A percentile compares a stretch with the other conserved stretches of the same genome.
These are phyloP conservation scores for Poeciliopsis occidentalis DNA, from an alignment of 2,113 vertebrate species.

Conservation along the genomic window DNA sequence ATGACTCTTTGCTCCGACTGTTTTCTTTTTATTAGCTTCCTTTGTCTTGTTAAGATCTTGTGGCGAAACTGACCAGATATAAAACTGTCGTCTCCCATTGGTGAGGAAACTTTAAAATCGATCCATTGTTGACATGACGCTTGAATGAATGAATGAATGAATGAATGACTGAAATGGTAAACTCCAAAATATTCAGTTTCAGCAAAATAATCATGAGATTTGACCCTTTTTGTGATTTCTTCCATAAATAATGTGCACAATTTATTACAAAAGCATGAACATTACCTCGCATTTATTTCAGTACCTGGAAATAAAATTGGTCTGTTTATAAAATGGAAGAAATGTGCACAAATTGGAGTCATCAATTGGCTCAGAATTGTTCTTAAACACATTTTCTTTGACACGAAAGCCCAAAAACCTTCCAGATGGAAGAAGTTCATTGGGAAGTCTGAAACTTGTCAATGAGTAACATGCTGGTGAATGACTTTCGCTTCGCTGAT, in stretches of 20 bases:
- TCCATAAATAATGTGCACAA: background rate
- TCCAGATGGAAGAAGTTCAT: background rate
- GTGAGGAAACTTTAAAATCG: too few species aligned
- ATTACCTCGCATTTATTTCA: background rate
- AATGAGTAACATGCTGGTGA: background rate
- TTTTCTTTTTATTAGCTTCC: too few species aligned
- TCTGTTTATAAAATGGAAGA: background rate
- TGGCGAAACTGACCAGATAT: too few species aligned
- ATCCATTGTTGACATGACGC: too few species aligned
- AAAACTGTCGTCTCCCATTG: too few species aligned
- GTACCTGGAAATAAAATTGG: background rate
- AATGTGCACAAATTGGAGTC: background rate
- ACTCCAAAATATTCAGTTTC: too few species aligned
- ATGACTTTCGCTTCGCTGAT: background rate
- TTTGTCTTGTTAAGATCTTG: too few species aligned
- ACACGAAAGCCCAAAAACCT: background rate
- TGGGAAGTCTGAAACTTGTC: background rate
- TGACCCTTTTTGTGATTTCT: background rate
- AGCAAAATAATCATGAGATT: background rate
- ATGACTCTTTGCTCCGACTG: too few species aligned
- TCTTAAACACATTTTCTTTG: too few species aligned
- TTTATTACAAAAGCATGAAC: background rate
- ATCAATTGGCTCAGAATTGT: too few species aligned
- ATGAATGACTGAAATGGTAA: too few species aligned
- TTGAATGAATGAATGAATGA: too few species aligned